Base-by-base conservation (phyloP, 1,140 invertebrate species). In the Probaryconus sp. region DNA sequence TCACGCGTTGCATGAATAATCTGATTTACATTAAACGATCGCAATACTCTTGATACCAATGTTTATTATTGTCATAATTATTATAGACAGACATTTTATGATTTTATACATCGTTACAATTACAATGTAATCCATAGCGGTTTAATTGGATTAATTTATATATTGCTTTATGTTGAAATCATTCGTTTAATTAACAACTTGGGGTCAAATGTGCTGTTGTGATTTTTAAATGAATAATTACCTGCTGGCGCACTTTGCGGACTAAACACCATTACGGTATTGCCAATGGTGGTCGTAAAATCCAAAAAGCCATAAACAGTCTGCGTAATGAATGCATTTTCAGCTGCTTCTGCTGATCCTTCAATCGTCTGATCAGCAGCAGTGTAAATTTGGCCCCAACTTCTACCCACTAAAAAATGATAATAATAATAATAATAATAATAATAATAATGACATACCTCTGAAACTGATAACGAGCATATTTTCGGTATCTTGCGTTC, bases 221-320 rank as follows among this genome's bases (percentile, higher is more conserved):
- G 7, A 24, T 24, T 24, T 24, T 3, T 17, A 18, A 40, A 21
- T 26, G 40, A 26, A 5, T 4, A 45, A 31, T 35, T 79, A 87
- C 86, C 85, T 79, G 90, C 82, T 38, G 91, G 90, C 13, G 91
- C 90, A 77, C 92, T 93, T 76, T 94, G 91, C 0, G 95, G 95
- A 1, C 94, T 95, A 84, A 96, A 96, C 3, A 96, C 91, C 93
- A 96, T 96, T 11, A 96, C 93, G 5, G 95, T 96, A 77, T 95
- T 94, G 28, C 94, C 94, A 74, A 96, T 95, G 0, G 94, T 96
- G 0, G 95, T 96, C 2, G 94, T 94, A 81, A 96, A 96, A 85
- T 96, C 94, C 20, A 95, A 86, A 83, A 96, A 96, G 7, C 95
- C 95, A 77, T 96, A 95, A n/a, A 96, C 94, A 1, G 94, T 96